A percentile compares a stretch with the other conserved stretches of the same genome.
These are phyloP conservation scores for Panopea generosa DNA, from an alignment of 2,888 invertebrate genomes.

Conservation along the genomic window DNA sequence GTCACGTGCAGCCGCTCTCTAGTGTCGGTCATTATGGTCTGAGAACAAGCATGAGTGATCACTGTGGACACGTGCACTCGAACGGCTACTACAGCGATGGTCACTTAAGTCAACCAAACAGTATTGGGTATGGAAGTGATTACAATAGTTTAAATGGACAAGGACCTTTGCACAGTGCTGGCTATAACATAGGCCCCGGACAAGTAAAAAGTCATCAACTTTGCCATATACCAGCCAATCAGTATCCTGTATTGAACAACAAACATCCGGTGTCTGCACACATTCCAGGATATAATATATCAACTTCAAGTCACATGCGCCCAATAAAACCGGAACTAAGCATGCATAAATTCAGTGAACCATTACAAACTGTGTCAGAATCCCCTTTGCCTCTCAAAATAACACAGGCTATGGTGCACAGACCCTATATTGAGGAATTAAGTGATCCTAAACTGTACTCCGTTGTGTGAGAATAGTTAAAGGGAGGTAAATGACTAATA, in stretches of 20 bases:
- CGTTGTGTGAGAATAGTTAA: slow-evolving; percentile 58
- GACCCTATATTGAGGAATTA: slow-evolving; percentile 62
- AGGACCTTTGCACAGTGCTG: slow-evolving; percentile 29
- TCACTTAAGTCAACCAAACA: slow-evolving; percentile 44
- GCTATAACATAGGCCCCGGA: slow-evolving; percentile 19
- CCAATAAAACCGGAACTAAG: slow-evolving; percentile 40
- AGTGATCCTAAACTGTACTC: slow-evolving; percentile 64
- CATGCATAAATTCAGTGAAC: slow-evolving; percentile 22
- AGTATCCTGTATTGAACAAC: slow-evolving; percentile 12
- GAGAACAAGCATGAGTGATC: slow-evolving; percentile 13
- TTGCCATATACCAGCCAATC: slow-evolving; percentile 20
- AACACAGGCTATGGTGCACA: slow-evolving; percentile 69
- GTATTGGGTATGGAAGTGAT: slow-evolving; percentile 62
- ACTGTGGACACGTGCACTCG: slow-evolving; percentile 36
- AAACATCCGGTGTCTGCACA: slow-evolving; percentile 19
- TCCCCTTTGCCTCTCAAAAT: slow-evolving; percentile 49
- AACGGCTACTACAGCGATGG: slow-evolving; percentile 13
- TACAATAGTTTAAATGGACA: no score
- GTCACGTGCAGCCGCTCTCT: slow-evolving; percentile 51
- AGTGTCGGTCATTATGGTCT: slow-evolving; percentile 47
- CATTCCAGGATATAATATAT: slow-evolving; percentile 45
- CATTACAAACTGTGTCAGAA: slow-evolving; percentile 15
- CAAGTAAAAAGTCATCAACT: slow-evolving; percentile 27
- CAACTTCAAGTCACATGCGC: slow-evolving; percentile 42
- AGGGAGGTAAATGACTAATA: no score